Evolutionary conservation across 2,797 vertebrate genomes (phyloP).

Genomic region (Eidolon dupreanum): DNA sequence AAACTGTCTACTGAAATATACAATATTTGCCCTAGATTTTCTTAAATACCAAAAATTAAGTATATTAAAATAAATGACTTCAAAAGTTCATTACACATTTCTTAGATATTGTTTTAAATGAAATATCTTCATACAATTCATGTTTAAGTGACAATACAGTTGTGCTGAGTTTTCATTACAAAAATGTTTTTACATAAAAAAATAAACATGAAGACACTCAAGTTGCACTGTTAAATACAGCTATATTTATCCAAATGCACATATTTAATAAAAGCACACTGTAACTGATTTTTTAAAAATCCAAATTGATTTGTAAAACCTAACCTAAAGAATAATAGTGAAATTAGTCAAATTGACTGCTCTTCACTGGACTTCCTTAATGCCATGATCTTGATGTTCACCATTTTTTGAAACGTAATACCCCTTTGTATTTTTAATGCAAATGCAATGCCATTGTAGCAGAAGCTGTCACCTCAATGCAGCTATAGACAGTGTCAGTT

Average conservation of each 20-base stretch:
- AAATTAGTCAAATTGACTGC: slow-evolving; percentile 27
- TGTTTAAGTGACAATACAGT: slow-evolving; percentile 17
- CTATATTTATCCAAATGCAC: too few species aligned
- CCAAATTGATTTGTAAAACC: not conserved
- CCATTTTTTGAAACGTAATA: not conserved
- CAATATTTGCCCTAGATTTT: not conserved
- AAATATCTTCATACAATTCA: not conserved
- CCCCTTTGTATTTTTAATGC: not conserved
- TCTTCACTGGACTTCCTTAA: not conserved
- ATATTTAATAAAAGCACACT: slow-evolving; percentile 2
- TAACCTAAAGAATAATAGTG: not conserved
- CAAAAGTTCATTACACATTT: not conserved
- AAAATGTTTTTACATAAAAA: not conserved
- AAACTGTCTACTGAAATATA: not conserved
- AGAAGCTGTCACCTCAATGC: not conserved
- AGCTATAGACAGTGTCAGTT: not conserved
- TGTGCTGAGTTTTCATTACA: not conserved
- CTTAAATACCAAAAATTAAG: not conserved
- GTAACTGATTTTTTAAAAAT: not conserved
- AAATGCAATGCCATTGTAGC: not conserved
- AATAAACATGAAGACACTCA: not conserved
- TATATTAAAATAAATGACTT: not conserved
- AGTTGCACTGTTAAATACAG: not conserved
- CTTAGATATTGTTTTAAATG: slow-evolving; percentile 15
- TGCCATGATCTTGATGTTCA: not conserved